Evolutionary conservation across 64 coral and sea anemone genomes (phyloP).

Genomic region (Stichodactyla helianthus): DNA sequence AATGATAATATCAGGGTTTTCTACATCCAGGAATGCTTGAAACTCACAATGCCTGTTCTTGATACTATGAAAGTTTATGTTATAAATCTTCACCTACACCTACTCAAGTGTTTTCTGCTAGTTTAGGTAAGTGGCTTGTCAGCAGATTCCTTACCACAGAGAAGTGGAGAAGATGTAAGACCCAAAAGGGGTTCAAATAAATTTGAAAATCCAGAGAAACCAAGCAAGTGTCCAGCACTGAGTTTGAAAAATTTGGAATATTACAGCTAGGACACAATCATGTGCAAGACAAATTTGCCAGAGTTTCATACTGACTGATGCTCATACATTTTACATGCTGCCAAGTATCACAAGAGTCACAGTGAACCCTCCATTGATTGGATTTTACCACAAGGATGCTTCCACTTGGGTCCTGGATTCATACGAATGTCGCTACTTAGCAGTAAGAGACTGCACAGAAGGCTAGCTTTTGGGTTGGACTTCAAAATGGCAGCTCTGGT

Average conservation of each 20-base stretch:
- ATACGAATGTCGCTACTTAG: not conserved
- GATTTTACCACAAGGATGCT: constrained; percentile 34
- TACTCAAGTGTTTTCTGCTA: not conserved
- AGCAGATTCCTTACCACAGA: not conserved
- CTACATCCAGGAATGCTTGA: constrained; percentile 15
- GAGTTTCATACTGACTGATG: constrained; percentile 4
- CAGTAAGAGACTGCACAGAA: not conserved
- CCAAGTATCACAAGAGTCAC: constrained; percentile 39
- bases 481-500: constrained; percentile 31
- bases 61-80: constrained; percentile 35
- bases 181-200: too few relatives aligned
- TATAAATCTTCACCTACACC: not conserved
- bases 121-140: not conserved
- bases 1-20: constrained; percentile 35
- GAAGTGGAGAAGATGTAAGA: too few relatives aligned
- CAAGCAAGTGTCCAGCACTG: not conserved
- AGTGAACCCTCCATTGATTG: constrained; percentile 24
- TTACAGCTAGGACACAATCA: constrained; percentile 33
- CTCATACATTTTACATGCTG: constrained; percentile 34
- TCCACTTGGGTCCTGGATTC: constrained; percentile 38
- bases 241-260: constrained; percentile 36
- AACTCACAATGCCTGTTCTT: constrained; percentile 14
- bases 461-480: constrained; percentile 1
- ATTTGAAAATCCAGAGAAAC: not conserved
- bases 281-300: constrained; percentile 38